Evolutionary conservation across 1,140 invertebrate species (phyloP).

Genomic region (Thereuonema tuberculata): DNA sequence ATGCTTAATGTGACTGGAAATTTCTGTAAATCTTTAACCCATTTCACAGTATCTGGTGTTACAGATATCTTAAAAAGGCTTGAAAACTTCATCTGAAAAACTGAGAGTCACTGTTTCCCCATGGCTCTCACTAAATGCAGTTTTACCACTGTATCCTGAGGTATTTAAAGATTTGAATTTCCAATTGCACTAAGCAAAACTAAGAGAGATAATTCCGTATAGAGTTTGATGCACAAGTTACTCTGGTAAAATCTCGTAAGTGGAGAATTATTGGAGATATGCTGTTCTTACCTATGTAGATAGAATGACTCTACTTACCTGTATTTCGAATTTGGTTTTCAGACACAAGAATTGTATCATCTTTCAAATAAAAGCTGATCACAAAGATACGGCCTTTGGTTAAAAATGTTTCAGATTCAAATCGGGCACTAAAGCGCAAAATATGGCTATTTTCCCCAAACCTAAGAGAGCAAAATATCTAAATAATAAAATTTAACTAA

Average conservation of each 20-base stretch:
- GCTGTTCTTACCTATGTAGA: too few relatives aligned
- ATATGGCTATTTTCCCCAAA: constrained; percentile 56
- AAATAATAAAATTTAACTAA: too few relatives aligned
- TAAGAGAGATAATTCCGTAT: constrained; percentile 3
- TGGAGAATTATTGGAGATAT: not conserved
- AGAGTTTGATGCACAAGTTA: constrained; percentile 2
- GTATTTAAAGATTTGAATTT: not conserved
- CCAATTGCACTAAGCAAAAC: not conserved
- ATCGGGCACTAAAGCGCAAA: constrained; percentile 58
- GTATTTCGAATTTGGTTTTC: constrained; percentile 58
- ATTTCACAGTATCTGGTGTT: too few relatives aligned
- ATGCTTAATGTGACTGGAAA: too few relatives aligned
- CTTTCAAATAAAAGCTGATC: constrained; percentile 61
- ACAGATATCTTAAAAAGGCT: too few relatives aligned
- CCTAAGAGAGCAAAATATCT: constrained; percentile 38
- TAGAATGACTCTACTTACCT: too few relatives aligned
- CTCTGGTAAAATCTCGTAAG: not conserved
- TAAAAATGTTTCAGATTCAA: constrained; percentile 52
- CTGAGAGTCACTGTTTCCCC: too few relatives aligned
- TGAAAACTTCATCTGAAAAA: too few relatives aligned
- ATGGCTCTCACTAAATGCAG: not conserved
- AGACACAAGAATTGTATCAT: constrained; percentile 69
- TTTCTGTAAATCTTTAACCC: too few relatives aligned
- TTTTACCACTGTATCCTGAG: not conserved
- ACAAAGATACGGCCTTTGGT: constrained; percentile 58